phyloP scores from a whole-genome alignment of 2,113 vertebrate genomes.

The Brachyhypopomus gauderio region DNA sequence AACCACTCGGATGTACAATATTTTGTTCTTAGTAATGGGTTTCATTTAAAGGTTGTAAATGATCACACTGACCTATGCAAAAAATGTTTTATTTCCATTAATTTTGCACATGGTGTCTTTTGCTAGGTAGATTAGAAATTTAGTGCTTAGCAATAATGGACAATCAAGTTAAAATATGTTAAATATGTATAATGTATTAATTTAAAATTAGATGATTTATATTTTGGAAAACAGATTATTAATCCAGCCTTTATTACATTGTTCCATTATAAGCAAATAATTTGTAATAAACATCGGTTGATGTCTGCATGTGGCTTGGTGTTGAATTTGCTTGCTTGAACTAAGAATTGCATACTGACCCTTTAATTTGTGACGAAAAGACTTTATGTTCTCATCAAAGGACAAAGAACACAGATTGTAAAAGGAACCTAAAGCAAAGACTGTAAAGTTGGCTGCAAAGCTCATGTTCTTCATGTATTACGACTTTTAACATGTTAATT shows the following conservation, averaged over 20 bases:
- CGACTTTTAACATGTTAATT: not conserved
- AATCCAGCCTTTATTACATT: not conserved
- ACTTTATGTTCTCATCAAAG: not conserved
- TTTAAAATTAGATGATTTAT: slow-evolving; percentile 9
- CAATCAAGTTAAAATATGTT: slow-evolving; percentile 29
- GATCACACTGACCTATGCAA: slow-evolving; percentile 50
- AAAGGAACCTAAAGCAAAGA: not conserved
- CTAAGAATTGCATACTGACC: not conserved
- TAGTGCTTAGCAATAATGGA: slow-evolving; percentile 14
- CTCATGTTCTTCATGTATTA: too few species aligned
- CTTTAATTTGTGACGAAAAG: not conserved
- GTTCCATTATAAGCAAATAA: slow-evolving; percentile 14
- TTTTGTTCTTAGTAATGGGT: not conserved
- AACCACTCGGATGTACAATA: not conserved
- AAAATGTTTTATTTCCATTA: slow-evolving; percentile 10
- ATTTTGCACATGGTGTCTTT: slow-evolving; percentile 4
- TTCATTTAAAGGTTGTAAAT: not conserved
- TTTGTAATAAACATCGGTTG: not conserved
- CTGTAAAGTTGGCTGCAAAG: not conserved
- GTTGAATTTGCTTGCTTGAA: not conserved
- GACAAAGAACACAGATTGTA: not conserved
- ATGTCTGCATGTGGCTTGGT: not conserved
- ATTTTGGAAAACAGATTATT: not conserved
- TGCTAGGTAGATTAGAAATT: not conserved
- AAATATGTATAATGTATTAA: not conserved